phyloP scores from a whole-genome alignment of 1,140 invertebrate species.

The Bombyx mandarina region DNA sequence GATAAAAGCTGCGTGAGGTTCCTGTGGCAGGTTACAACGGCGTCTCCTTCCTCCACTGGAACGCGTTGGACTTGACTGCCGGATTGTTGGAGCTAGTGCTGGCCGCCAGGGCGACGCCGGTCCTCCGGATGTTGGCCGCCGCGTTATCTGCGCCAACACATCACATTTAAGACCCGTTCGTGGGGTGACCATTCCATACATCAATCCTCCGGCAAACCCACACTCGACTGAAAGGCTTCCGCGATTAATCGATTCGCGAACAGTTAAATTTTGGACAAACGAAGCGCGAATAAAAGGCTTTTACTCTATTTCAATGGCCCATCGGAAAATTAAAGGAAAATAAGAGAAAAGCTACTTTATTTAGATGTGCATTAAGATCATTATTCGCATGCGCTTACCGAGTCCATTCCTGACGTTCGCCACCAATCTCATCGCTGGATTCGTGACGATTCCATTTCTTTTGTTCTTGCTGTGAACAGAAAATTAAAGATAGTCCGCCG shows the following conservation, averaged over 20 bases:
- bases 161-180: too few species aligned
- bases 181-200: too few species aligned
- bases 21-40: conserved; percentile 36
- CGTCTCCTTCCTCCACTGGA: conserved; percentile 67
- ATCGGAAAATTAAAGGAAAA: too few species aligned
- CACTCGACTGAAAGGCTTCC: too few species aligned
- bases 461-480: conserved; percentile 52
- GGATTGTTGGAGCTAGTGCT: conserved; percentile 66
- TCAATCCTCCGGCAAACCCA: too few species aligned
- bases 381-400: conserved; percentile 32
- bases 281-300: too few species aligned
- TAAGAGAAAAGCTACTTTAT: too few species aligned
- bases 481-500: neutral
- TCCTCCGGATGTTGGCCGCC: conserved; percentile 62
- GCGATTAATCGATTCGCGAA: too few species aligned
- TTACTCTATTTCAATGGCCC: too few species aligned
- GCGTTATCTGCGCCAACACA: conserved; percentile 40
- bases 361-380: too few species aligned
- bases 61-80: conserved; percentile 65
- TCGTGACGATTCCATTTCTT: conserved; percentile 92
- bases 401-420: conserved; percentile 65
- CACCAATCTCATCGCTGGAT: conserved; percentile 88
- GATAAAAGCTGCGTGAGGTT: too few species aligned
- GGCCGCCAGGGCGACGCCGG: conserved; percentile 61
- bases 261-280: too few species aligned